Conservation (phyloP, 92 coral and sea anemone species). For the Phenganax stokvisi region DNA sequence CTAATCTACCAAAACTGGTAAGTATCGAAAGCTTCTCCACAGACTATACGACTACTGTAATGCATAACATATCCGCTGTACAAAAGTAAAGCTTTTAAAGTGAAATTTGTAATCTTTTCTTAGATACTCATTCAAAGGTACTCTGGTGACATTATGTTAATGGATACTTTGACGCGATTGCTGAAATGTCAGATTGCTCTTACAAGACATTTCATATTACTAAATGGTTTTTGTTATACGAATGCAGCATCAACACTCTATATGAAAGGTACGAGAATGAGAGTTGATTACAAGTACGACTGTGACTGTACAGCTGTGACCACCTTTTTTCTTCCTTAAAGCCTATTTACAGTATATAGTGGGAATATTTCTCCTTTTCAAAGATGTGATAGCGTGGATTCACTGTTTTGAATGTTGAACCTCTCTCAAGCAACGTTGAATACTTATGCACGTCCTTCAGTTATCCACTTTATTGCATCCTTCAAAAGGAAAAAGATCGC, state of each 20-base stretch:
- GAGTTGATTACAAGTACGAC: background rate
- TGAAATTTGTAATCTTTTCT: background rate
- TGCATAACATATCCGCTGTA: no score
- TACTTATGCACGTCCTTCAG: no score
- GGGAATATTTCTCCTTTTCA: background rate
- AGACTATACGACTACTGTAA: no score
- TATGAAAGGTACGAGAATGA: slow-evolving; percentile 15
- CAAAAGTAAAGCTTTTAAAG: no score
- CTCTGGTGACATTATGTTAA: slow-evolving; percentile 11
- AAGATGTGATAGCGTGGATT: no score
- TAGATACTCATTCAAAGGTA: slow-evolving; percentile 26
- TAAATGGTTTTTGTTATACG: slow-evolving; percentile 20
- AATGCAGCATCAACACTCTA: slow-evolving; percentile 2
- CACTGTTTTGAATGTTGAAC: no score
- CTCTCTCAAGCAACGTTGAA: no score
- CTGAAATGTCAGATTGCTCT: slow-evolving; percentile 34
- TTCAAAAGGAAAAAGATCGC: no score
- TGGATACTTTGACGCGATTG: background rate
- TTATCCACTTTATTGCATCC: no score
- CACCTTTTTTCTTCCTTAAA: background rate
- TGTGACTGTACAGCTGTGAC: no score
- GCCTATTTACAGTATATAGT: background rate
- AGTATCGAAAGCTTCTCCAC: background rate
- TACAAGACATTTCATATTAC: slow-evolving; percentile 10
- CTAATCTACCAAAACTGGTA: slow-evolving; percentile 30